phyloP scores from a whole-genome alignment of 35 echinoderm and acorn worm species.

The Stichopus chloronotus region DNA sequence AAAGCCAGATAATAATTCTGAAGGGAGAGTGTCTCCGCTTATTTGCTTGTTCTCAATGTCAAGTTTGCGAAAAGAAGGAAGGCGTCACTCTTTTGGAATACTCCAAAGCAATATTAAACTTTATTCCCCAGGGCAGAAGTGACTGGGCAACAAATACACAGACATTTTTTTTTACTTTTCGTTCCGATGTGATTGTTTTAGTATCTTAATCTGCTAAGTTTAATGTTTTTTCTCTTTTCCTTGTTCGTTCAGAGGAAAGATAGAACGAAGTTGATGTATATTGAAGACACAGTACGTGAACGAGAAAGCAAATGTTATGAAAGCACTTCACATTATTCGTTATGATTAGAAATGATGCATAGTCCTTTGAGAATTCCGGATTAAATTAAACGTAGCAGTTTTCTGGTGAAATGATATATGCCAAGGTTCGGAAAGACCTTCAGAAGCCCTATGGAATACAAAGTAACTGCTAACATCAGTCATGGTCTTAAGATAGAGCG shows the following conservation, averaged over 20 bases:
- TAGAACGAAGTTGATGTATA: neutral
- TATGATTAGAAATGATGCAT: slow-evolving; percentile 14
- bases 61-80: slow-evolving; percentile 13
- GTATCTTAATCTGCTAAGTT: slow-evolving; percentile 44
- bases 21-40: slow-evolving; percentile 48
- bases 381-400: slow-evolving; percentile 38
- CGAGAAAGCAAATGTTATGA: slow-evolving; percentile 18
- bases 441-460: neutral
- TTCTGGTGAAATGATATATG: slow-evolving; percentile 21
- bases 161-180: slow-evolving; percentile 32
- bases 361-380: slow-evolving; percentile 5
- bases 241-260: neutral
- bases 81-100: slow-evolving; percentile 32
- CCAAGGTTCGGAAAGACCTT: neutral
- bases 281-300: neutral
- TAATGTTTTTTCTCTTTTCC: neutral
- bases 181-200: slow-evolving; percentile 31
- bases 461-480: neutral
- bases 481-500: neutral
- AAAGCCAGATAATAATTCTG: slow-evolving; percentile 46
- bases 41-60: slow-evolving; percentile 56
- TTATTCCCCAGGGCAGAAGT: slow-evolving; percentile 22
- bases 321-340: slow-evolving; percentile 14
- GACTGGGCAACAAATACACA: slow-evolving; percentile 24
- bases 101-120: slow-evolving; percentile 46